Evolutionary conservation across 2,797 vertebrate genomes (phyloP), one percentile per base, ranked within the genome.

Genomic region (Choloepus didactylus): DNA sequence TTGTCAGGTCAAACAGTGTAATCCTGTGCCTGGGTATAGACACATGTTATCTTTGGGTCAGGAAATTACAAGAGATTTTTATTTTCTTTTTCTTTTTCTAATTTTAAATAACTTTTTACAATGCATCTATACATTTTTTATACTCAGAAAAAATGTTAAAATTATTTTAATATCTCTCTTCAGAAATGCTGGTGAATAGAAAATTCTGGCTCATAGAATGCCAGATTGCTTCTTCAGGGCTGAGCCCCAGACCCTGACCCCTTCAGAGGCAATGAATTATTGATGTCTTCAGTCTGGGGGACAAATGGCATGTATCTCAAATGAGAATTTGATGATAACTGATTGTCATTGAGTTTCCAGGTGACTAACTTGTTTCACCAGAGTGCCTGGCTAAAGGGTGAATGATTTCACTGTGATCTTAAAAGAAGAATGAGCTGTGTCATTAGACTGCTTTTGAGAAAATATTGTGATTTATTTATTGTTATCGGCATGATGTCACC

Each of bases 301-400:
- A 96, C 86, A 91, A 97, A 95, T 15, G n/a, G 41, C 67, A 46
- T 80, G 49, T 91, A 79, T 95, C 75, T 93, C 67, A 95, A 92
- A 95, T 93, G 95, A 96, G 81, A 96, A 95, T 95, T 93, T 87
- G 84, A 95, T 96, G 92, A 88, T 85, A 70, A 86, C 60, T 96
- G 92, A 93, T 93, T 94, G 87, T 94, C 87, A 73, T 11, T 95
- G 92, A 84, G 41, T 95, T 96, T 98, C 92, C 87, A 95, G 90
- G 77, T 97, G 92, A 97, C 94, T 97, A 89, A 87, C 96, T 97
- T 96, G 62, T 92, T 96, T 95, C 86, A 56, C 93, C 70, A 84
- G 70, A 35, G 31, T 89, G 80, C 80, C 89, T 89, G 79, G 62
- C 84, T 70, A 69, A 93, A 93, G 89, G 38, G 76, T 82, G 67